Conservation (phyloP, 2,888 invertebrate species). For the Temnothorax ravouxi region DNA sequence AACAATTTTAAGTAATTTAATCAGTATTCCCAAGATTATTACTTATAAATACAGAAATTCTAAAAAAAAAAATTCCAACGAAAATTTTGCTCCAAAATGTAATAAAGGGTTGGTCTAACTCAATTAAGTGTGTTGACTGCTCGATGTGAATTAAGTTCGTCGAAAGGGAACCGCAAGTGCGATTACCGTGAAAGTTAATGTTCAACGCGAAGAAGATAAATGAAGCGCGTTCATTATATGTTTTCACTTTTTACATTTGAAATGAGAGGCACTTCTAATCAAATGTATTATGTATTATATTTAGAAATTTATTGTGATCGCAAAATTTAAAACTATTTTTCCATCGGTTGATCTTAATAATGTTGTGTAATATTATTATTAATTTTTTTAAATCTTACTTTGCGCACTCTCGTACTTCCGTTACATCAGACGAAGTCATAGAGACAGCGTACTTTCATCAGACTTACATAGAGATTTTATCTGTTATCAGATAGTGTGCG, state of each 20-base stretch:
- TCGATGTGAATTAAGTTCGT: background rate
- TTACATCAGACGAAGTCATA: background rate
- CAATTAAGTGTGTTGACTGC: background rate
- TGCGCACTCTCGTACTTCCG: background rate
- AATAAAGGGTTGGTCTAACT: background rate
- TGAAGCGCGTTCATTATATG: background rate
- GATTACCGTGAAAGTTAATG: constrained; percentile 9
- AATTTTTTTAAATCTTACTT: background rate
- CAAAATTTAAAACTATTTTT: background rate
- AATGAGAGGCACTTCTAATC: background rate
- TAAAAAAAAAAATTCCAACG: background rate
- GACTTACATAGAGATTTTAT: background rate
- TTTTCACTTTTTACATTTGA: background rate
- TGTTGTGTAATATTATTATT: background rate
- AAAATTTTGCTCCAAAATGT: background rate
- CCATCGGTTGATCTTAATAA: background rate
- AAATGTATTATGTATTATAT: background rate
- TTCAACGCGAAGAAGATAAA: background rate
- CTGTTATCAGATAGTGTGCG: background rate
- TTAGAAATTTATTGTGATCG: background rate
- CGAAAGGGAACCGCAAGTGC: background rate
- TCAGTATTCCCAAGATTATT: background rate
- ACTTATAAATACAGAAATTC: background rate
- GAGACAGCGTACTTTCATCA: background rate
- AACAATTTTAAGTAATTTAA: background rate